Conservation (phyloP, 2,113 vertebrate species). For the Poecilia latipinna region DNA sequence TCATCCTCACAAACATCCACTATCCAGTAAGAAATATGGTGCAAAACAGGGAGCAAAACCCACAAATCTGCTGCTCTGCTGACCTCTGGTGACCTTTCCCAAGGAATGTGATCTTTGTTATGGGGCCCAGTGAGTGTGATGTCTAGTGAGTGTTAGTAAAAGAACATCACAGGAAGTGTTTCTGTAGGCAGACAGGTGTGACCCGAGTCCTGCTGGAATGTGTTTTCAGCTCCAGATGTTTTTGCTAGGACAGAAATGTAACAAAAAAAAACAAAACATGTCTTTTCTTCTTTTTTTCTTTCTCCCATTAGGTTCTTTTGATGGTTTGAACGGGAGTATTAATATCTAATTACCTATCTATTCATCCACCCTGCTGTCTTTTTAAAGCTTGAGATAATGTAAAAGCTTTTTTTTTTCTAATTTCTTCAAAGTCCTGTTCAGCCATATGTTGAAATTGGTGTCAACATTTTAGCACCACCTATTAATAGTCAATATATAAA, state of each 20-base stretch:
- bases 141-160: conserved; percentile 17
- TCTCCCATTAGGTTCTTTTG: neutral
- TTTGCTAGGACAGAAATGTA: neutral
- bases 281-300: neutral
- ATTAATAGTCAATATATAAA: too few species aligned
- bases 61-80: conserved; percentile 31
- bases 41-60: conserved; percentile 26
- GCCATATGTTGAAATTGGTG: too few species aligned
- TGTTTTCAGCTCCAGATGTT: neutral
- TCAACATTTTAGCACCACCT: too few species aligned
- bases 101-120: conserved; percentile 65
- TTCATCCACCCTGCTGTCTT: too few species aligned
- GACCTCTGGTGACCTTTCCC: conserved; percentile 54
- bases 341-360: too few species aligned
- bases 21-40: conserved; percentile 44
- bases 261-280: neutral
- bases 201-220: conserved; percentile 41
- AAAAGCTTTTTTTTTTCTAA: too few species aligned
- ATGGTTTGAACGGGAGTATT: neutral
- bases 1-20: conserved; percentile 25
- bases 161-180: conserved; percentile 8
- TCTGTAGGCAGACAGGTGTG: conserved; percentile 31
- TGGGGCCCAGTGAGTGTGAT: conserved; percentile 23
- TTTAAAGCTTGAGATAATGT: too few species aligned
- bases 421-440: too few species aligned